Percentiles rank a stretch among this genome's conserved stretches.
Conservation (phyloP, 2,113 vertebrate genomes). For the Psophia crepitans region DNA sequence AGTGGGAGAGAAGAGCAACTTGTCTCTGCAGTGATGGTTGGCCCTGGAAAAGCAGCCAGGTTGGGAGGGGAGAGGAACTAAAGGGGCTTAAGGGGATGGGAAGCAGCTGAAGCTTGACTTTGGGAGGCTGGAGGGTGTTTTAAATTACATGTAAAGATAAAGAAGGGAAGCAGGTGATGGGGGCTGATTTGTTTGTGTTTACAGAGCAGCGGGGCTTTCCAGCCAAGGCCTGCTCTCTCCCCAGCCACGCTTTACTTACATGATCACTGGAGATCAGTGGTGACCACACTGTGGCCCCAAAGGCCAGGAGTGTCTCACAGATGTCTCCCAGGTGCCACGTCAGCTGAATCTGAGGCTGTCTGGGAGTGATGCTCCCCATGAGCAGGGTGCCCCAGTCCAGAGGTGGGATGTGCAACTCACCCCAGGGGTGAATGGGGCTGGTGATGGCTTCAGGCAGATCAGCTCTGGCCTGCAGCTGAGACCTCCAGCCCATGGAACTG, state of each 20-base stretch:
- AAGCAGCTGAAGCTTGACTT: slow-evolving; percentile 63
- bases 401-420: neutral
- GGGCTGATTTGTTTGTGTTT: slow-evolving; percentile 53
- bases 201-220: slow-evolving; percentile 33
- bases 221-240: slow-evolving; percentile 14
- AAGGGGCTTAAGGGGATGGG: slow-evolving; percentile 41
- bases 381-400: neutral
- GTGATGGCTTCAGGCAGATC: neutral
- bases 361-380: accelerated
- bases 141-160: slow-evolving; percentile 59
- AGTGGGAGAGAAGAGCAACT: slow-evolving; percentile 56
- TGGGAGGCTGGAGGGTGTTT: slow-evolving; percentile 48
- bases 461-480: neutral
- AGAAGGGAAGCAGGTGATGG: slow-evolving; percentile 64
- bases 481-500: neutral
- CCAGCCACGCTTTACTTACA: neutral
- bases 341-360: neutral
- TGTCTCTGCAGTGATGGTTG: slow-evolving; percentile 46
- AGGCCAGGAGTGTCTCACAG: neutral
- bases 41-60: slow-evolving; percentile 42
- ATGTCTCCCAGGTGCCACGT: neutral
- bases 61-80: slow-evolving; percentile 4
- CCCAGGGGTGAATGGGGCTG: neutral
- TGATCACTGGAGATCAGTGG: neutral
- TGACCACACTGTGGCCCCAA: neutral